Base-by-base conservation (phyloP, 1,140 invertebrate genomes). In the Acromyrmex echinatior region DNA sequence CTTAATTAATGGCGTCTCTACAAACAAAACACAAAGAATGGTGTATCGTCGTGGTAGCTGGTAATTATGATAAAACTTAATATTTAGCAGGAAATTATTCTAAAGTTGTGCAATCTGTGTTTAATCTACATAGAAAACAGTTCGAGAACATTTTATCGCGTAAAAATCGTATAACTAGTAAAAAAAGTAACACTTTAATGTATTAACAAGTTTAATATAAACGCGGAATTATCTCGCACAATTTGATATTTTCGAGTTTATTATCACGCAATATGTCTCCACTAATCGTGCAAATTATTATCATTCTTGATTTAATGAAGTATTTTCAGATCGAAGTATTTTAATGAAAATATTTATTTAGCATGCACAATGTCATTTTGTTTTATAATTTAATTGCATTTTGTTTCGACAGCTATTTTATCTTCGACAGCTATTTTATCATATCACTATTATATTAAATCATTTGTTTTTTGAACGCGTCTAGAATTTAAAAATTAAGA, bases 51-150 rank as follows among this genome's bases (percentile, higher is more conserved):
- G 45, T 45, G 45, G 35, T 70, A 51, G 70, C 60, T 73, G 60
- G 53, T 90, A 91, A 91, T 91, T 91, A 88, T 53, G 66, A 90
- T 90, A 88, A 91, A 86, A 58, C 81, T 88, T 90, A 86, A 91
- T 91, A 90, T 88, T 79, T 53, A 62, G 45, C 53, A 51, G 86
- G 35, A 84, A 16, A 51, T 12, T 45, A 45, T 45, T 58, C 62
- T 62, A 25, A 10, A 21, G 39, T 28, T 14, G 31, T 18, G 28
- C 66, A 78, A 84, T 90, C 73, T 81, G 9, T 39, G 18, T 39
- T 77, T 82, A 65, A 56, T 39, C 31, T 49, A 2, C 14, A 12
- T 49, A 25, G 10, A 65, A 77, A 84, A 25, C 9, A n/a, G 18
- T 14, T 35, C 35, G 18, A 53, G 1, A 25, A 62, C 31, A 62